Base-by-base conservation (phyloP, 2,888 invertebrate genomes). In the Cremastobaeus sp. region DNA sequence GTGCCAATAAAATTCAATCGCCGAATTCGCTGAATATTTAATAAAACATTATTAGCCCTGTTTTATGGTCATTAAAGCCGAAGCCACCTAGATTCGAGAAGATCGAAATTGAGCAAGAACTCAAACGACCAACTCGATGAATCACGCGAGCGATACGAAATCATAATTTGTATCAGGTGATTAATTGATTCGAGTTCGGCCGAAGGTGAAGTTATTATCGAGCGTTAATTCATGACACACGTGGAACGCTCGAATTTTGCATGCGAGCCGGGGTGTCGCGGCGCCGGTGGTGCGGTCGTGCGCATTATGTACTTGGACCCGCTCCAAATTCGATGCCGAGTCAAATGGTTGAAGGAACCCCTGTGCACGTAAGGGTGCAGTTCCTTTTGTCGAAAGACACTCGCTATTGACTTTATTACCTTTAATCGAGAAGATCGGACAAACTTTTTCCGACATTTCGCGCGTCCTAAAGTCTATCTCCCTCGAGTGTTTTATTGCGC, bases 201-300 rank as follows among this genome's bases (percentile, higher is more conserved):
- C 35, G 43, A 60, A 60, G 52, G 69, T 60, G 48, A 69, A 69
- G 54, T 60, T 52, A 69, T 28, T 21, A 69, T 65, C 37, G 54
- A 65, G 17, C 37, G 37, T 14, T 28, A 17, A 35, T 45, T 45
- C 30, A 18, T 21, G 32, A 20, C 48, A 20, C 48, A 15, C 41
- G 47, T 11, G 39, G 48, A 9, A 47, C 35, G 65, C 43, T 47
- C 8, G 17, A 54, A 41, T 48, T 47, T 45, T 15, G 59, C 37
- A 20, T 37, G 57, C 11, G 21, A 28, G 18, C 8, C 32, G 1
- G 9, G 9, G 17, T 48, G 50, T 21, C 32, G 32, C 20, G 30
- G 34, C 11, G 35, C 35, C 21, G 6, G 18, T 11, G 45, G 28
- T 41, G n/a, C n/a, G 45, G 41, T 55, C 39, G 50, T 69, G 68